Evolutionary conservation across 2,113 vertebrate species (phyloP), one percentile per base, ranked within the genome.

Genomic region (Calidris pugnax): DNA sequence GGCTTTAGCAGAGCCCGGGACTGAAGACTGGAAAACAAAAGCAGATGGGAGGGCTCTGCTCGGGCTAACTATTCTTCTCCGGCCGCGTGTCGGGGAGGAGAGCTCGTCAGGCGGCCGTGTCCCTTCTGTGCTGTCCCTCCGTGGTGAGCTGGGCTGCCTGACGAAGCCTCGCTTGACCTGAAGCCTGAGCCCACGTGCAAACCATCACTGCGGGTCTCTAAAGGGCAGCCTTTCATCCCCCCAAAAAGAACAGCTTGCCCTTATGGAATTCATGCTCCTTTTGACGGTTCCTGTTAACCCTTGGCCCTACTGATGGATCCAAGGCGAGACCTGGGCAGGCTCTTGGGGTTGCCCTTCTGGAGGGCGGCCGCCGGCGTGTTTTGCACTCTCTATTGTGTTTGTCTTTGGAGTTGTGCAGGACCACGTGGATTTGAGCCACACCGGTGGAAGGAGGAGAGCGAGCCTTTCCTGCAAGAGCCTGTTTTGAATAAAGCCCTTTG

Each of bases 1-100:
- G 97, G 96, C 97, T 98, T 97, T 97, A 98, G 97, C 89, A 14
- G 98, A 97, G 96, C 96, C 95, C 19, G 3, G 95, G 95, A 96
- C 97, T 96, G 95, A 97, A 80, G 96, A n/a, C 51, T 95, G 94
- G 98, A 97, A 98, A 97, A 98, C 97, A 98, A 97, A 97, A 98
- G 97, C 98, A 98, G 98, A 97, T 97, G 97, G 97, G 96, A 97
- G 96, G 94, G 90, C 95, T 96, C 94, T 68, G 80, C 89, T 91
- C 66, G 81, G 87, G 97, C 89, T 90, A 89, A 89, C 96, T 89
- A 93, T 96, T 97, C 95, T 96, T 95, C 89, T 95, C 59, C 3
- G 12, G 78, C 86, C 84, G 32, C 48, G 41, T 91, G 94, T 84
- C 18, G 0, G 82, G 81, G 87, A 93, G 77, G 87, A 84, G 86